Evolutionary conservation across 2,888 invertebrate species (phyloP).

Genomic region (Chalcis sispes): DNA sequence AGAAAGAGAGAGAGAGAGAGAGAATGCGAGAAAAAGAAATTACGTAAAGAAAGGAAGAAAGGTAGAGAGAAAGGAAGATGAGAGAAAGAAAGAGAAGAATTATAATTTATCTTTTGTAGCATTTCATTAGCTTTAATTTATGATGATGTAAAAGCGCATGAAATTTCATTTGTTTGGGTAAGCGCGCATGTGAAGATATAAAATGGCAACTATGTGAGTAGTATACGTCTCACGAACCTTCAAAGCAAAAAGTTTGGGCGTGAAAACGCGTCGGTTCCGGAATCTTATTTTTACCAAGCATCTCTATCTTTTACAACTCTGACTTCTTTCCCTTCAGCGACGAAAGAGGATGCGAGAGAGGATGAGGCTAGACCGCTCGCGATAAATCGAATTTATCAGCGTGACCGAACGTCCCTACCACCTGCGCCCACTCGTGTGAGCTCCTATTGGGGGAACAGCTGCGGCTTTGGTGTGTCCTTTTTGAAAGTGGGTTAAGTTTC

Average conservation of each 20-base stretch:
- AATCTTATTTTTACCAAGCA: too few species aligned
- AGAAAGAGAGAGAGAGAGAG: constrained; percentile 7
- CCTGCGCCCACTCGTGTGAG: not conserved
- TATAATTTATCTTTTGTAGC: constrained; percentile 52
- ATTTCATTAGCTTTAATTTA: constrained; percentile 49
- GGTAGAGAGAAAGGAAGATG: not conserved
- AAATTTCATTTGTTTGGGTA: constrained; percentile 45
- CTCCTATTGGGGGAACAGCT: constrained; percentile 12
- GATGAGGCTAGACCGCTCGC: not conserved
- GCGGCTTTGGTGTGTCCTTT: not conserved
- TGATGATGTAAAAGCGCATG: constrained; percentile 51
- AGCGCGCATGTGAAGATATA: not conserved
- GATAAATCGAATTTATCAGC: constrained; percentile 19
- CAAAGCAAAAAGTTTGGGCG: not conserved
- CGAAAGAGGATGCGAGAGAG: too few species aligned
- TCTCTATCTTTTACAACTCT: too few species aligned
- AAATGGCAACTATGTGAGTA: not conserved
- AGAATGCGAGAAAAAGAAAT: not conserved
- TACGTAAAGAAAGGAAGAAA: not conserved
- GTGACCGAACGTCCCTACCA: not conserved
- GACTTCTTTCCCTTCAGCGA: too few species aligned
- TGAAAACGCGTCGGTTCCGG: too few species aligned
- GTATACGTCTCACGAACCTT: too few species aligned
- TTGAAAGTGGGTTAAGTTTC: not conserved
- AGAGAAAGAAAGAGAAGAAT: constrained; percentile 12